phyloP scores from a whole-genome alignment of 2,888 invertebrate species.

The Troilus luridus region DNA sequence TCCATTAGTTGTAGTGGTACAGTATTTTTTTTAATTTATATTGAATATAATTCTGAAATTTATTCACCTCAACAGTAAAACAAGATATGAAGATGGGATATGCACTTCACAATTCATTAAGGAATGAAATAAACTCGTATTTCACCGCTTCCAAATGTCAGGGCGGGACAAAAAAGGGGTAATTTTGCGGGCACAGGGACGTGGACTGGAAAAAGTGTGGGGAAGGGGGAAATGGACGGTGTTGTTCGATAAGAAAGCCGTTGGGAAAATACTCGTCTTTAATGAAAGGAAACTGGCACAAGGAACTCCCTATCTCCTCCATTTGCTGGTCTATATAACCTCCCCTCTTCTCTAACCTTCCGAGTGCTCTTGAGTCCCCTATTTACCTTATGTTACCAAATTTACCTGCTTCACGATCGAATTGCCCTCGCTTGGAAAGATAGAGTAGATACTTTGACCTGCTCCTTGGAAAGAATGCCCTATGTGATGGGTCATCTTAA shows the following conservation, averaged over 20 bases:
- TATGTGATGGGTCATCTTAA: too few species aligned
- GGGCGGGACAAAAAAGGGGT: not conserved
- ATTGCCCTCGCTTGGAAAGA: not conserved
- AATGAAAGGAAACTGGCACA: conserved; percentile 28
- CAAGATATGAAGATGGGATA: too few species aligned
- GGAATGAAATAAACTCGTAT: not conserved
- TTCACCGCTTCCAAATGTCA: not conserved
- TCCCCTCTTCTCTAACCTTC: not conserved
- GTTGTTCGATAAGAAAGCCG: conserved; percentile 36
- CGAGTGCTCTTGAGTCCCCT: not conserved
- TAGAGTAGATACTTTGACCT: not conserved
- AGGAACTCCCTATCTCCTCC: conserved; percentile 32
- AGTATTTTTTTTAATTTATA: too few species aligned
- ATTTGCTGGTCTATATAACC: conserved; percentile 26
- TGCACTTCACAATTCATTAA: not conserved
- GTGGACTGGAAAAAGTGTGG: conserved; percentile 9
- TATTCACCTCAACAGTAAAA: too few species aligned
- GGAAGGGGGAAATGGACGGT: conserved; percentile 28
- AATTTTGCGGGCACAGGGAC: not conserved
- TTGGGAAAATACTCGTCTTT: conserved; percentile 37
- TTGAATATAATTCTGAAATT: too few species aligned
- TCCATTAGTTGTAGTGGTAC: too few species aligned
- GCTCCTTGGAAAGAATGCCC: not conserved
- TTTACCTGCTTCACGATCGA: not conserved
- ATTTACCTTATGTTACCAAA: not conserved